Conservation (phyloP, 2,888 invertebrate genomes). For the Mythimna albipuncta region DNA sequence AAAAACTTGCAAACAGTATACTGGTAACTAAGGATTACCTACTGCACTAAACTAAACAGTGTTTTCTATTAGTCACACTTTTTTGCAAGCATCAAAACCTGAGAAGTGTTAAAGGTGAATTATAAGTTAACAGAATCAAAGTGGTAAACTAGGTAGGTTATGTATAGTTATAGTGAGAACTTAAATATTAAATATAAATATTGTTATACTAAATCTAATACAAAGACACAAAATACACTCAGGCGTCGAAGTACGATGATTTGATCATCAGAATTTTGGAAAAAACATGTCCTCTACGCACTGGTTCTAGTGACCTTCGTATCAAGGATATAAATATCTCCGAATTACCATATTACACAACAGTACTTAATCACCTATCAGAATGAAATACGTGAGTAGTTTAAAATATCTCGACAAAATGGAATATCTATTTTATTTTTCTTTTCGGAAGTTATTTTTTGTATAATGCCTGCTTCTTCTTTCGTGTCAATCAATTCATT, state of each 20-base stretch:
- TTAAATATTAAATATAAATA: too few relatives aligned
- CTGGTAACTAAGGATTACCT: background rate
- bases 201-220: too few relatives aligned
- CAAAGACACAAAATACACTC: too few relatives aligned
- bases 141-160: background rate
- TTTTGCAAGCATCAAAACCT: background rate
- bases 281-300: background rate
- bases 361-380: slow-evolving; percentile 18
- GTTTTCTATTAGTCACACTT: background rate
- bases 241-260: too few relatives aligned
- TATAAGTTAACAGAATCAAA: background rate
- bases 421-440: background rate
- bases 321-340: slow-evolving; percentile 18
- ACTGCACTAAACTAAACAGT: background rate
- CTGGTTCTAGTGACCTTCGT: slow-evolving; percentile 8
- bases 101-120: background rate
- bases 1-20: too few relatives aligned
- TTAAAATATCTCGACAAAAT: background rate
- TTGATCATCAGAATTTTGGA: too few relatives aligned
- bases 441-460: too few relatives aligned
- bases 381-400: slow-evolving; percentile 36
- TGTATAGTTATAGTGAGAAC: too few relatives aligned
- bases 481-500: too few relatives aligned
- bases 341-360: background rate
- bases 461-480: too few relatives aligned